These are phyloP conservation scores for Hippocampus guttulatus DNA, from an alignment of 2,113 vertebrate species.

Conservation along the genomic window DNA sequence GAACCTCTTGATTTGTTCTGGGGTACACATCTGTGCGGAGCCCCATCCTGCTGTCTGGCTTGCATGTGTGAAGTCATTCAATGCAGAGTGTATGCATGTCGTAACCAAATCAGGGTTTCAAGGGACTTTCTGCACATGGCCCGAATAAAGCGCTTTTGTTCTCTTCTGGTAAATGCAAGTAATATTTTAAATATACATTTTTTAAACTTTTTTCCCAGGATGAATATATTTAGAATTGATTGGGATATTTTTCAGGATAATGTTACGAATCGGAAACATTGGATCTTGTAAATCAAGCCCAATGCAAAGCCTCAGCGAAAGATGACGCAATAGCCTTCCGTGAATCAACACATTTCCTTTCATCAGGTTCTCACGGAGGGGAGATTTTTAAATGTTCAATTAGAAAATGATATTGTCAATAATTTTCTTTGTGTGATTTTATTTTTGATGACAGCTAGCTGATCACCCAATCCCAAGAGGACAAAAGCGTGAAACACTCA, in stretches of 20 bases:
- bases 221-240: background rate
- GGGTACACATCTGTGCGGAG: background rate
- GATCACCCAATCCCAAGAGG: constrained; percentile 31
- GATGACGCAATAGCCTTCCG: constrained; percentile 38
- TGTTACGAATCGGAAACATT: constrained; percentile 41
- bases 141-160: background rate
- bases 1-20: background rate
- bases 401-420: constrained; percentile 43
- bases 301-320: constrained; percentile 30
- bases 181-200: background rate
- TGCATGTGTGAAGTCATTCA: background rate
- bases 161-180: background rate
- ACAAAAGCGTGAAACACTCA: constrained; percentile 20
- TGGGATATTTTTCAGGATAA: constrained; percentile 35
- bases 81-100: background rate
- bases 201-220: background rate
- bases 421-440: constrained; percentile 2
- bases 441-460: constrained; percentile 9
- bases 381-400: constrained; percentile 41
- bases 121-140: background rate
- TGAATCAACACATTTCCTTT: constrained; percentile 48
- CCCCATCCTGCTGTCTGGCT: background rate
- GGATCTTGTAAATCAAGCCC: constrained; percentile 33
- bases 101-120: background rate
- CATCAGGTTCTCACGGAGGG: constrained; percentile 39